These are phyloP conservation scores for Leucophenga maculata DNA, from an alignment of 2,888 invertebrate species.

Conservation along the genomic window DNA sequence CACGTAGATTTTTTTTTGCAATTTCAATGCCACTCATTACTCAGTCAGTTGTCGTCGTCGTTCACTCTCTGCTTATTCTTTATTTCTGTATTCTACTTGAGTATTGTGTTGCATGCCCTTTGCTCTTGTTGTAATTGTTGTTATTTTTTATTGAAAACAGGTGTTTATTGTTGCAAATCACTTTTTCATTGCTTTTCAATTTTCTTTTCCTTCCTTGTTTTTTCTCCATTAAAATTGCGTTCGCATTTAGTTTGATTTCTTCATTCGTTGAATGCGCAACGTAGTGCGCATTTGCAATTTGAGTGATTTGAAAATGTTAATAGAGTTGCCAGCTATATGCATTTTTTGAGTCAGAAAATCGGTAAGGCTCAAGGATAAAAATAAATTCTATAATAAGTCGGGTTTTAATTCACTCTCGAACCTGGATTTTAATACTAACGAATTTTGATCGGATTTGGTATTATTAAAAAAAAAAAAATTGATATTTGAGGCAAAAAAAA, in stretches of 20 bases:
- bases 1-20: constrained; percentile 5
- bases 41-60: constrained; percentile 14
- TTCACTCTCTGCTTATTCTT: constrained; percentile 3
- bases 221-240: not conserved
- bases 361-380: too few species aligned
- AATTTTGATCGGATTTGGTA: too few species aligned
- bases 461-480: too few species aligned
- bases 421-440: too few species aligned
- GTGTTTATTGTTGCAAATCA: constrained; percentile 37
- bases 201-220: constrained; percentile 6
- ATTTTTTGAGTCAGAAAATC: too few species aligned
- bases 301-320: too few species aligned
- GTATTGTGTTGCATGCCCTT: constrained; percentile 34
- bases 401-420: too few species aligned
- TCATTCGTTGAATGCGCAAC: not conserved
- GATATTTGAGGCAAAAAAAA: too few species aligned
- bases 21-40: constrained; percentile 25
- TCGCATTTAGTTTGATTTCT: constrained; percentile 5
- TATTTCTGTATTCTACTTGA: constrained; percentile 24
- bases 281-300: too few species aligned
- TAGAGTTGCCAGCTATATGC: too few species aligned
- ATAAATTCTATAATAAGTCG: too few species aligned
- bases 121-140: constrained; percentile 41
- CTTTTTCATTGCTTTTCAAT: constrained; percentile 22
- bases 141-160: constrained; percentile 51